Conservation (phyloP, 2,888 invertebrate species). For the Drosophila helvetica region DNA sequence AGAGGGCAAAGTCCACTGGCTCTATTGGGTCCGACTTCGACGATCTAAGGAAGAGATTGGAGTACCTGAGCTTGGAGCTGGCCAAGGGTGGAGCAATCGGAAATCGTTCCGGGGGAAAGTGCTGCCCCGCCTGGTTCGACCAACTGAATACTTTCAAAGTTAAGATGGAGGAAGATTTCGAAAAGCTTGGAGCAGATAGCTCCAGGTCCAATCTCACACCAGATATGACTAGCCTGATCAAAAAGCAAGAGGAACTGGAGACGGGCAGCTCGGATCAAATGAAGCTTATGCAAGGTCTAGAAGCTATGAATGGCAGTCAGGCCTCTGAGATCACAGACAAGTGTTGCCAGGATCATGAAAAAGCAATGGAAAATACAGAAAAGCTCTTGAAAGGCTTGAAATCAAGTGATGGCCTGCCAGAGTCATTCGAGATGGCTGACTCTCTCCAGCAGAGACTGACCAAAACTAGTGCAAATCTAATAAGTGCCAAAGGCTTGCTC, state of each 20-base stretch:
- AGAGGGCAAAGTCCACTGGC: slow-evolving; percentile 11
- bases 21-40: slow-evolving; percentile 29
- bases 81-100: not conserved
- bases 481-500: not conserved
- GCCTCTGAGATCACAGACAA: not conserved
- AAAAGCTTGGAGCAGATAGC: not conserved
- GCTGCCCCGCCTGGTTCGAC: slow-evolving; percentile 35
- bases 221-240: not conserved
- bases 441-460: not conserved
- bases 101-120: slow-evolving; percentile 11
- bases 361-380: not conserved
- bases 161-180: not conserved
- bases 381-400: not conserved
- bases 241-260: not conserved
- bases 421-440: not conserved
- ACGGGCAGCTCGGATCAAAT: not conserved
- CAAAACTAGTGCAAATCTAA: not conserved
- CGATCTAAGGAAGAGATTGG: slow-evolving; percentile 33
- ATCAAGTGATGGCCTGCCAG: not conserved
- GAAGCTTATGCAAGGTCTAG: not conserved
- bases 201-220: not conserved
- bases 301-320: not conserved
- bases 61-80: slow-evolving; percentile 14
- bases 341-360: not conserved
- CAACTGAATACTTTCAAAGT: not conserved